Percentiles rank a stretch among this genome's conserved stretches.
Evolutionary conservation across 1,140 invertebrate species (phyloP).

Genomic region (Antheraea pernyi): DNA sequence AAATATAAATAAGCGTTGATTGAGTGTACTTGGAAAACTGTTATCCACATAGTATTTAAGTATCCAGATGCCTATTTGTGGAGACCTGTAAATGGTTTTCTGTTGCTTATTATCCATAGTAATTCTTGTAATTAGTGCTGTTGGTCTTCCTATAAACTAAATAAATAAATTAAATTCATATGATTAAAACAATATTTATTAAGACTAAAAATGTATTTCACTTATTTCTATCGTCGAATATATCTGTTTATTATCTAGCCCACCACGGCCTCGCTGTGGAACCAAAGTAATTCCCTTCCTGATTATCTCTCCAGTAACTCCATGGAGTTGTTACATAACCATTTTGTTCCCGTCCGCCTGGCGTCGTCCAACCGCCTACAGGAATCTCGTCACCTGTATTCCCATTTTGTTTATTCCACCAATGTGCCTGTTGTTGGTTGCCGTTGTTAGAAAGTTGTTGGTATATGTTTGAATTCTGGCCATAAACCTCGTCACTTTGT

Average conservation of each 20-base stretch:
- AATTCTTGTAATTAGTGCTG: too few species aligned
- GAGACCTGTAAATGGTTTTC: too few species aligned
- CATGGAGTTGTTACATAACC: neutral
- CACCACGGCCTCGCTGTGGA: neutral
- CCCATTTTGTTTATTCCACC: neutral
- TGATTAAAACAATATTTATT: neutral
- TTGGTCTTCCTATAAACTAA: too few species aligned
- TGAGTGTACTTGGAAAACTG: too few species aligned
- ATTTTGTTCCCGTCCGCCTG: neutral
- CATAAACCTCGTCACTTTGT: neutral
- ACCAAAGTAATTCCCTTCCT: neutral
- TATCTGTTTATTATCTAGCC: neutral
- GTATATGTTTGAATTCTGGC: neutral
- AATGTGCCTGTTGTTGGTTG: neutral
- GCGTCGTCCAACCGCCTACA: neutral
- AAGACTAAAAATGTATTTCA: neutral
- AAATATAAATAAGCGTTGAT: too few species aligned
- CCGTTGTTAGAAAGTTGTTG: neutral
- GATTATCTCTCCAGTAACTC: neutral
- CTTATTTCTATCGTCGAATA: neutral
- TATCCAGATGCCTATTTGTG: too few species aligned
- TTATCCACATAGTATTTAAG: too few species aligned
- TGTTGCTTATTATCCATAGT: too few species aligned
- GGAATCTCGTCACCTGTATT: neutral
- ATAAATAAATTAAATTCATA: too few species aligned